Conservation (phyloP, 2,113 vertebrate genomes). For the Setophaga kirtlandii region DNA sequence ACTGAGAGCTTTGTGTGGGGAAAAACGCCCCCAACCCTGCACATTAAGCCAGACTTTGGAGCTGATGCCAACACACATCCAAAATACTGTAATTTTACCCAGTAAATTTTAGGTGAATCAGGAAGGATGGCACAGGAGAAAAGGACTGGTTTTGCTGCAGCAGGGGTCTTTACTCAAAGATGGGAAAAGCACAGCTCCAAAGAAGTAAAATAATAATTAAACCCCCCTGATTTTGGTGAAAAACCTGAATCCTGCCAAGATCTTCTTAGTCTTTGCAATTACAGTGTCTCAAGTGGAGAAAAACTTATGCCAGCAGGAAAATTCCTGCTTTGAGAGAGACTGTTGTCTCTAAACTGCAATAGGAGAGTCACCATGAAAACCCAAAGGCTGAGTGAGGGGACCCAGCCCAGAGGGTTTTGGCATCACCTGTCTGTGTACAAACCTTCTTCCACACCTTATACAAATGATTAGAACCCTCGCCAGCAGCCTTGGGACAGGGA, state of each 20-base stretch:
- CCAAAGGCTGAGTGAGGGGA: slow-evolving; percentile 31
- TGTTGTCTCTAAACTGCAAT: slow-evolving; percentile 72
- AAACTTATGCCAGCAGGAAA: background rate
- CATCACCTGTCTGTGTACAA: slow-evolving; percentile 77
- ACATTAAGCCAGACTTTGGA: background rate
- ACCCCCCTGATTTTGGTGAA: background rate
- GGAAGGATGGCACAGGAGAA: background rate
- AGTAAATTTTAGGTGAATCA: background rate
- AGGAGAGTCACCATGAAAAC: slow-evolving; percentile 24
- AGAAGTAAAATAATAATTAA: background rate
- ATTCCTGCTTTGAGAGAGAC: background rate
- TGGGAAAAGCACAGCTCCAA: background rate
- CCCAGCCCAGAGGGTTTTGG: slow-evolving; percentile 40
- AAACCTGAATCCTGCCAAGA: background rate
- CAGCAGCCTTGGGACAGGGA: slow-evolving; percentile 84
- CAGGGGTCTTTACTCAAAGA: background rate
- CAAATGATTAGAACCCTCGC: slow-evolving; percentile 81
- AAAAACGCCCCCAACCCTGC: background rate
- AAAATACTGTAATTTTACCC: background rate
- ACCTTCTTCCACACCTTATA: slow-evolving; percentile 98
- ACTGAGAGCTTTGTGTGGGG: background rate
- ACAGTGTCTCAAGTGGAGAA: background rate
- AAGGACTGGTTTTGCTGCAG: background rate
- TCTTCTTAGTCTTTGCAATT: background rate
- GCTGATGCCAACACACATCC: background rate